Conservation (phyloP, 1,140 invertebrate species). For the Catajapyx aquilonaris region DNA sequence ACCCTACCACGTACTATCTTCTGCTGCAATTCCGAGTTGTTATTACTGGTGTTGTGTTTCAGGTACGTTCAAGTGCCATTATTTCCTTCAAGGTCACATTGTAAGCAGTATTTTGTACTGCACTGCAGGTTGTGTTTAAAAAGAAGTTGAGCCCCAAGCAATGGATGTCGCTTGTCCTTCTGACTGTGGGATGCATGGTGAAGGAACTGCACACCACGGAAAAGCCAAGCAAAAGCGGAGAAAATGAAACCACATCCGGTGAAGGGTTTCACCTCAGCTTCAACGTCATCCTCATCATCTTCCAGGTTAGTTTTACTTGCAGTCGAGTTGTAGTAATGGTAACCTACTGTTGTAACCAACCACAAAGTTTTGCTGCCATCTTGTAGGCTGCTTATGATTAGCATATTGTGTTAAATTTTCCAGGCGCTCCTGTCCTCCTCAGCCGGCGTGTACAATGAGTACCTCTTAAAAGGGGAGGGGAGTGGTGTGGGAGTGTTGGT, state of each 20-base stretch:
- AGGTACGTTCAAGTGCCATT: conserved; percentile 32
- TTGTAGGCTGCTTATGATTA: too few relatives aligned
- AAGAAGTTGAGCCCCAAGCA: conserved; percentile 60
- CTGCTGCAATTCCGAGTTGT: conserved; percentile 84
- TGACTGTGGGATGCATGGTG: conserved; percentile 78
- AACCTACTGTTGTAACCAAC: too few relatives aligned
- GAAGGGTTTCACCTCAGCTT: conserved; percentile 32
- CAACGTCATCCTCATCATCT: conserved; percentile 45
- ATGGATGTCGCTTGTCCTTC: conserved; percentile 68
- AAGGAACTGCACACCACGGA: conserved; percentile 57
- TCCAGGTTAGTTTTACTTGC: conserved; percentile 22
- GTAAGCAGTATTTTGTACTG: not conserved
- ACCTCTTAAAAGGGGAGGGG: conserved; percentile 68
- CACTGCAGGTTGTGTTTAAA: conserved; percentile 54
- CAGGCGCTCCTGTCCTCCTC: conserved; percentile 82
- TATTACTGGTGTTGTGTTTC: conserved; percentile 76
- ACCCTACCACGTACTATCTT: conserved; percentile 85
- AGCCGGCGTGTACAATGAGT: conserved; percentile 93
- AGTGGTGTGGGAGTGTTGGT: conserved; percentile 69
- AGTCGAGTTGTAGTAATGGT: too few relatives aligned
- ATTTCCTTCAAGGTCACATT: not conserved
- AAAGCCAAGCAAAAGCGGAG: conserved; percentile 11
- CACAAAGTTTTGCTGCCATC: too few relatives aligned
- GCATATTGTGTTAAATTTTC: too few relatives aligned
- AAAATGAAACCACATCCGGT: not conserved